These are phyloP conservation scores for Semnopithecus entellus DNA, from an alignment of 2,113 vertebrate species.

Conservation along the genomic window DNA sequence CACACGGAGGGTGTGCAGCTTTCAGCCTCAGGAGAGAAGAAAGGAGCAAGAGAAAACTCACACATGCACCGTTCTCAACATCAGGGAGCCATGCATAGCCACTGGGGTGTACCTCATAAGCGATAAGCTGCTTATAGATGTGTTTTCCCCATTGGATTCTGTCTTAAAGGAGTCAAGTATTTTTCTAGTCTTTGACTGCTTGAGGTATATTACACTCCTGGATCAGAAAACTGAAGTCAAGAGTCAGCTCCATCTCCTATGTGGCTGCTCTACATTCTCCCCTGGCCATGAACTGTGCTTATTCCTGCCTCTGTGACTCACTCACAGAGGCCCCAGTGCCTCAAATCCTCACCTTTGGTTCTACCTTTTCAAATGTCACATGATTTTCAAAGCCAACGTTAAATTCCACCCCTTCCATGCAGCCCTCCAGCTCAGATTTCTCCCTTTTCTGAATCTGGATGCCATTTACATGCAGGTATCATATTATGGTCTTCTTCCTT, in stretches of 20 bases:
- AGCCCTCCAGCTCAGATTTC: neutral
- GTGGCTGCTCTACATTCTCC: fast-evolving
- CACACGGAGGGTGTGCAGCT: fast-evolving
- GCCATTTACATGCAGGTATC: fast-evolving
- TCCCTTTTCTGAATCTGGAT: neutral
- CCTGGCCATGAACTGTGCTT: too few relatives aligned
- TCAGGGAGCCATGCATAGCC: neutral
- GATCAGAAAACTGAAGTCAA: neutral
- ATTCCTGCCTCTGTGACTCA: fast-evolving
- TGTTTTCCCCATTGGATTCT: neutral
- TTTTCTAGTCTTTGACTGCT: neutral
- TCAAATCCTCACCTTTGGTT: neutral
- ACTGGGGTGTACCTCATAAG: neutral
- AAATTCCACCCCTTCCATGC: neutral
- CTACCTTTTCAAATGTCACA: neutral
- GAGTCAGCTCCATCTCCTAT: fast-evolving
- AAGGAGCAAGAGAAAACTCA: neutral
- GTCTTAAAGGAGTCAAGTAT: neutral
- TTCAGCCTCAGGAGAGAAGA: fast-evolving
- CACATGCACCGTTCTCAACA: fast-evolving
- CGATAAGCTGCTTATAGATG: neutral
- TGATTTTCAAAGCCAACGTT: neutral
- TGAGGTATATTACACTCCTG: neutral
- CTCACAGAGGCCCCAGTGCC: fast-evolving
- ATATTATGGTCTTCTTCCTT: fast-evolving